Evolutionary conservation across 2,113 vertebrate species (phyloP), one percentile per base, ranked within the genome.

Genomic region (Tachuris rubrigastra): DNA sequence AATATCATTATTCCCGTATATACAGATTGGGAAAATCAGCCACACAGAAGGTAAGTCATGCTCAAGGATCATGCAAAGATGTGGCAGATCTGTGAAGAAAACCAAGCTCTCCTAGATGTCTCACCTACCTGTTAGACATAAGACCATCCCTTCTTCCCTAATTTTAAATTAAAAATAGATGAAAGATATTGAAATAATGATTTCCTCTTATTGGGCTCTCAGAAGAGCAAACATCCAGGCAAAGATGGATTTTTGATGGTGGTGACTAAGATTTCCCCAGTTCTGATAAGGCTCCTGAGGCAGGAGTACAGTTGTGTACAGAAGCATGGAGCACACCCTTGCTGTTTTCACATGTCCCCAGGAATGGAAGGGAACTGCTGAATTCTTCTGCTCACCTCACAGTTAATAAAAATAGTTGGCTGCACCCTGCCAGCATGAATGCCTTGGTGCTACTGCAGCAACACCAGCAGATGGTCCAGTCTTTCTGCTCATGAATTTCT

Each of bases 31-130:
- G 78, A 95, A 89, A 93, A n/a, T 67, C 88, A 95, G 84, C 73
- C 94, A 91, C 87, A 90, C 77, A 85, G 86, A 89, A 93, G 87
- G 72, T 69, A 82, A 96, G 33, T 76, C 60, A 77, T 66, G 83
- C 71, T 42, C 86, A 68, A 82, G 66, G 78, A 75, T 71, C 47
- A 78, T 12, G 3, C 17, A 85, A 74, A 92, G 72, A 60, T 66
- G 37, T 63, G 41, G 72, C 72, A 89, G 58, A 85, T 11, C 6
- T 24, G 39, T 59, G 67, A 90, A 93, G 74, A 59, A 83, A 96
- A 77, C 27, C 21, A 78, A 86, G 47, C 18, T 93, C n/a, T 78
- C 62, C 68, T 71, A n/a, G 72, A 87, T 76, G 28, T 10, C 35
- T 66, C 41, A 53, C 50, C 60, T 93, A 25, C 22, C 41, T 67